Evolutionary conservation across 1,140 invertebrate genomes (phyloP).

Genomic region (Globodera rostochiensis): DNA sequence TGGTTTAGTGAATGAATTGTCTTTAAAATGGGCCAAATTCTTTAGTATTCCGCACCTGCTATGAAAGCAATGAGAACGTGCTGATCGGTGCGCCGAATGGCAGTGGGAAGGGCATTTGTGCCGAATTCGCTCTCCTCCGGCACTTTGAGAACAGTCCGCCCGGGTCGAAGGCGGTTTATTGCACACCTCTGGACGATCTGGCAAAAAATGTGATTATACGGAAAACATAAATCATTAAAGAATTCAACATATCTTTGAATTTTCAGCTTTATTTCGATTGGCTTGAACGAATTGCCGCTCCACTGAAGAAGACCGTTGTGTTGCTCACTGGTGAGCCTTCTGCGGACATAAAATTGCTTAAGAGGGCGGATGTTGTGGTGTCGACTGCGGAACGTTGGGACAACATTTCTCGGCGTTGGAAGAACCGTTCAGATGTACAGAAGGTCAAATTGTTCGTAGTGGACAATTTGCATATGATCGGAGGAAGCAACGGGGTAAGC

Average conservation of each 20-base stretch:
- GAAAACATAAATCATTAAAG: background rate
- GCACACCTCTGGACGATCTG: constrained; percentile 86
- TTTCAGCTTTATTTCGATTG: constrained; percentile 80
- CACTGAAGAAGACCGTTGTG: constrained; percentile 79
- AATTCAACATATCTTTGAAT: background rate
- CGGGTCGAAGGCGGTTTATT: constrained; percentile 80
- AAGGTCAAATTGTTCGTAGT: constrained; percentile 95
- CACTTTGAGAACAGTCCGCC: constrained; percentile 78
- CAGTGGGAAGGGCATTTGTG: constrained; percentile 93
- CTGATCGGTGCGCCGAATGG: constrained; percentile 97
- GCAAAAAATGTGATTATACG: constrained; percentile 74
- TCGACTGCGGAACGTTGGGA: constrained; percentile 99
- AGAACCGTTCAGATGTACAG: constrained; percentile 96
- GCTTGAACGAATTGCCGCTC: constrained; percentile 81
- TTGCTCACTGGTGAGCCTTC: constrained; percentile 95
- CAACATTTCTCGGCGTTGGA: constrained; percentile 94
- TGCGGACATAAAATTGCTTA: constrained; percentile 85
- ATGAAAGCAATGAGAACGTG: constrained; percentile 97
- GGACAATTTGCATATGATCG: constrained; percentile 86
- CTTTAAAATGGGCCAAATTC: background rate
- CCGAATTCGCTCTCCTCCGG: constrained; percentile 91
- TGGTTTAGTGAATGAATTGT: constrained; percentile 20
- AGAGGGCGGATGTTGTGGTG: constrained; percentile 85
- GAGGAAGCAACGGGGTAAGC: constrained; percentile 69
- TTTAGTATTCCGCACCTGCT: constrained; percentile 92